Base-by-base conservation (phyloP, 2,888 invertebrate genomes). In the Steromphala cineraria region DNA sequence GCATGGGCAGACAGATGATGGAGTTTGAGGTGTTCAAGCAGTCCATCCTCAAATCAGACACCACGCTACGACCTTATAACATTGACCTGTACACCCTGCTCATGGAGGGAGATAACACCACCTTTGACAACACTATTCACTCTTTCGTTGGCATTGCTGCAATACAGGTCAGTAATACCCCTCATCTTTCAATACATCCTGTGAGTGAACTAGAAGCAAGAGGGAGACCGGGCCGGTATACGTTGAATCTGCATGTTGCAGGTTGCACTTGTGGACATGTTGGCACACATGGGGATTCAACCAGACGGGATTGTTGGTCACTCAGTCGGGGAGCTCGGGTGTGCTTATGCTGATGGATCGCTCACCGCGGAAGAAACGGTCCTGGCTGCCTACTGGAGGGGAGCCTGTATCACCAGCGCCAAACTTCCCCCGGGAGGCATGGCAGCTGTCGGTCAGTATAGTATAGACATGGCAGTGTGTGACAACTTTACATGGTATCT, bases 271-370 rank as follows among this genome's bases (percentile, higher is more conserved):
- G 97, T 98, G 0, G 99, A 99, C 94, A 94, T 98, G 79, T 94
- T 99, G 80, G 94, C 95, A 24, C 92, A 96, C 36, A 85, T 95
- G 81, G 97, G 96, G 84, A 95, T 99, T 67, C 94, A 95, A 80
- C 98, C 99, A 4, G 98, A 99, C 93, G 98, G 98, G 79, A 98
- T 99, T 91, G 95, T 99, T 78, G 99, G 99, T 0, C 99, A 99
- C 94, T 99, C 98, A 52, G 97, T 97, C 15, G 98, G 98, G 53
- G 98, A 98, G 94, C 94, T 99, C 7, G 98, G 98, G 0, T 99
- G 99, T 94, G 98, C 98, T 19, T 99, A 99, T 94, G 98, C 98
- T 46, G 99, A 99, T 94, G 98, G 98, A 17, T 97, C 97, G 75
- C 96, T 99, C 90, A 98, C 97, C 10, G 96, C 97, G 1, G 98